Conservation (phyloP, 92 coral and sea anemone genomes). For the Zoanthus sansibaricus region DNA sequence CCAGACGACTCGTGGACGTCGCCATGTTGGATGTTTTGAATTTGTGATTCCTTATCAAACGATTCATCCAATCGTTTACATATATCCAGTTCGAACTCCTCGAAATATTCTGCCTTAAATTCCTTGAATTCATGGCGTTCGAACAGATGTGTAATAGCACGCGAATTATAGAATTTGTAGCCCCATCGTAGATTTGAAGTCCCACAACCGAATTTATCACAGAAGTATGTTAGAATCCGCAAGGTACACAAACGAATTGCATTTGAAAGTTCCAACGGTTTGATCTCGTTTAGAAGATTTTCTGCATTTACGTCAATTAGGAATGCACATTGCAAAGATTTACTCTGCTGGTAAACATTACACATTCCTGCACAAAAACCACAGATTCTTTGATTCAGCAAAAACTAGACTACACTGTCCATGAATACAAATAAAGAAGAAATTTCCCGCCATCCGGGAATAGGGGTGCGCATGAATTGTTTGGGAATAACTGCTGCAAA, state of each 20-base stretch:
- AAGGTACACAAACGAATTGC: slow-evolving; percentile 84
- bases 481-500: slow-evolving; percentile 29
- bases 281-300: slow-evolving; percentile 34
- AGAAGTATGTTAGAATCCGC: slow-evolving; percentile 77
- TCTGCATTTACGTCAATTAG: slow-evolving; percentile 65
- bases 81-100: slow-evolving; percentile 80
- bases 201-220: slow-evolving; percentile 40
- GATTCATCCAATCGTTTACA: slow-evolving; percentile 65
- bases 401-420: too few relatives aligned
- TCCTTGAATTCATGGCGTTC: slow-evolving; percentile 91
- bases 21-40: slow-evolving; percentile 23
- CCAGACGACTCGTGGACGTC: slow-evolving; percentile 24
- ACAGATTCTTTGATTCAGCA: neutral
- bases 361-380: slow-evolving; percentile 41
- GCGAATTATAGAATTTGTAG: slow-evolving; percentile 86
- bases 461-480: slow-evolving; percentile 24
- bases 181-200: slow-evolving; percentile 84
- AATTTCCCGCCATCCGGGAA: slow-evolving; percentile 52
- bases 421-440: slow-evolving; percentile 42
- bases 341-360: slow-evolving; percentile 36
- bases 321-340: slow-evolving; percentile 59
- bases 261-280: slow-evolving; percentile 50
- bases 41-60: slow-evolving; percentile 44
- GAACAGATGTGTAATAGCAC: slow-evolving; percentile 73
- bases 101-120: slow-evolving; percentile 72